These are phyloP conservation scores for Psylliodes chrysocephalus DNA, from an alignment of 2,888 invertebrate species.

Conservation along the genomic window DNA sequence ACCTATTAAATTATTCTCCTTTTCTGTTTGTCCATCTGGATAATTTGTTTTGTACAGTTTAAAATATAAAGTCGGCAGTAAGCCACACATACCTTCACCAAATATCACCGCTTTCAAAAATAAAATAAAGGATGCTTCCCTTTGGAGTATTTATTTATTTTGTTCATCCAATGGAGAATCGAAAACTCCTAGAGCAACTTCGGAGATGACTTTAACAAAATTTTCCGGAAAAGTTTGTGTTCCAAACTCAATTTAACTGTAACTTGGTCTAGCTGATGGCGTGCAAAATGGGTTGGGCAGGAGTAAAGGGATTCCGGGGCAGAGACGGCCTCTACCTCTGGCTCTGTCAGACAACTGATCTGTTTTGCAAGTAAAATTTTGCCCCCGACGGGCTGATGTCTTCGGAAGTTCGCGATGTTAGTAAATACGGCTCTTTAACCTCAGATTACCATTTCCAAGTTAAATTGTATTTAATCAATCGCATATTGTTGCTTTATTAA, in stretches of 20 bases:
- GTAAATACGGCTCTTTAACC: constrained; percentile 41
- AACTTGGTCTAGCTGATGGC: constrained; percentile 55
- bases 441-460: constrained; percentile 46
- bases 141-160: constrained; percentile 27
- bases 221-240: constrained; percentile 52
- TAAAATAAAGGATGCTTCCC: constrained; percentile 16
- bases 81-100: background rate
- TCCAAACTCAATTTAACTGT: constrained; percentile 59
- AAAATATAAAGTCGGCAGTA: background rate
- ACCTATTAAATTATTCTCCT: no score
- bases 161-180: constrained; percentile 13
- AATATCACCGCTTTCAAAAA: constrained; percentile 1
- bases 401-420: constrained; percentile 42
- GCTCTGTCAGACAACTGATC: constrained; percentile 56
- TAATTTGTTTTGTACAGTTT: no score
- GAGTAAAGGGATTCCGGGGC: constrained; percentile 19
- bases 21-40: no score
- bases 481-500: constrained; percentile 44
- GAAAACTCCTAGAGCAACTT: constrained; percentile 37
- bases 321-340: constrained; percentile 40
- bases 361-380: constrained; percentile 60
- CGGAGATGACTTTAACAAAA: constrained; percentile 49
- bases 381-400: constrained; percentile 37
- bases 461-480: constrained; percentile 49
- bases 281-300: constrained; percentile 49